Base-by-base conservation (phyloP, 2,888 invertebrate species). In the Latheticus oryzae region DNA sequence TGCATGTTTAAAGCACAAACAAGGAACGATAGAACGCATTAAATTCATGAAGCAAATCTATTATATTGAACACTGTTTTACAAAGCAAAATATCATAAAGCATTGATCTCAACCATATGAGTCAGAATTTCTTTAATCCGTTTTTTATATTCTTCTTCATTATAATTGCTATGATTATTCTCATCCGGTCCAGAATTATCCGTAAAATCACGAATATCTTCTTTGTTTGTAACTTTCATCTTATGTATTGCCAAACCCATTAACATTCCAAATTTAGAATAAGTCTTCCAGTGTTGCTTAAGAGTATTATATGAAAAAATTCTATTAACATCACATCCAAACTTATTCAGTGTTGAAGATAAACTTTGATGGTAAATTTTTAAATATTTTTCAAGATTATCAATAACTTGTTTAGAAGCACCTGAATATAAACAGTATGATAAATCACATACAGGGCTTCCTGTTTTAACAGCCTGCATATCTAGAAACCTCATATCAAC, bases 341-440 rank as follows among this genome's bases (percentile, higher is more conserved):
- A 23, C 15, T 21, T 2, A 9, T 3, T 32, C 23, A 53, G 8
- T 15, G 11, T n/a, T 5, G 26, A n/a, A 1, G 42, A 42, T 9
- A 53, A 43, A 11, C 33, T 43, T 2, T 23, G 16, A 24, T 53
- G 24, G 24, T 53, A 53, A 8, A 21, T 21, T n/a, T 33, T 23
- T 2, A 53, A 11, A 8, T 33, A 43, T 11, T 53, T 9, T 8
- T 53, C 35, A 2, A 53, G 33, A 21, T 43, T 32, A 7, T 43
- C 43, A n/a, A 33, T 43, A 2, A 16, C 9, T 9, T 15, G 12
- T 24, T 42, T 43, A 21, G 23, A 23, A 3, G 21, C 23, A 5
- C 42, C 23, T 2, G 58, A 15, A 30, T 55, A 61, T 2, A 61
- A 26, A 38, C 43, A 53, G 30, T 55, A 59, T 2, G 50, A 30